Evolutionary conservation across 2,888 invertebrate species (phyloP), one percentile per base, ranked within the genome.

Genomic region (Lasioglossum figueresi): DNA sequence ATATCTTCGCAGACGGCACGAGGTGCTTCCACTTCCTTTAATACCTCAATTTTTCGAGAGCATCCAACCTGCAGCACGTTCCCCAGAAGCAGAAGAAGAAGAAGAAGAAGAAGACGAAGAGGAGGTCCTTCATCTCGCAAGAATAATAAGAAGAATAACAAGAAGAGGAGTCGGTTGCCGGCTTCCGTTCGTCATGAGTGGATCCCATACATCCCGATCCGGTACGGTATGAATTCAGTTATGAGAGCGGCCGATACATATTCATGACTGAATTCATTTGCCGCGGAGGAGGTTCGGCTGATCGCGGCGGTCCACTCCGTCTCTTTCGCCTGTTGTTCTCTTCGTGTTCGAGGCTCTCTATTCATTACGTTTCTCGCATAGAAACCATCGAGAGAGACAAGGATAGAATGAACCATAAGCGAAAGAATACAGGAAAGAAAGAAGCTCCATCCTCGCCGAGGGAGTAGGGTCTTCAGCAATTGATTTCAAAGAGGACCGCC

Each of bases 221-320:
- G 76, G 82, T 82, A 85, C 90, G 82, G 88, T 91, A 93, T 92
- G 93, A 91, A 92, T 92, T 92, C 91, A 88, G 91, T 92, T 93
- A 92, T 92, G 91, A 91, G 89, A 90, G 83, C 82, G 52, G 68
- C 77, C 93, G 93, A 93, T 93, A 92, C 93, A 93, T 94, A 93
- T 94, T 94, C 93, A 93, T 93, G 92, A 88, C 82, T 90, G 93
- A 93, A 93, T 93, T 90, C 92, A 92, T 92, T 93, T 89, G 93
- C 92, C 91, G 93, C 91, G 93, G 82, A 79, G 88, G 88, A 90
- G 85, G 90, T 92, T 92, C 93, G 91, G 92, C 85, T 89, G 88
- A 91, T 92, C 92, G 86, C 79, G 81, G 86, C 89, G 88, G 88
- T 90, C 88, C 91, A 87, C 82, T 79, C 70, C 31, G 48, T 52